Evolutionary conservation across 2,888 invertebrate species (phyloP), one percentile per base, ranked within the genome.

Genomic region (Spialia ferax): DNA sequence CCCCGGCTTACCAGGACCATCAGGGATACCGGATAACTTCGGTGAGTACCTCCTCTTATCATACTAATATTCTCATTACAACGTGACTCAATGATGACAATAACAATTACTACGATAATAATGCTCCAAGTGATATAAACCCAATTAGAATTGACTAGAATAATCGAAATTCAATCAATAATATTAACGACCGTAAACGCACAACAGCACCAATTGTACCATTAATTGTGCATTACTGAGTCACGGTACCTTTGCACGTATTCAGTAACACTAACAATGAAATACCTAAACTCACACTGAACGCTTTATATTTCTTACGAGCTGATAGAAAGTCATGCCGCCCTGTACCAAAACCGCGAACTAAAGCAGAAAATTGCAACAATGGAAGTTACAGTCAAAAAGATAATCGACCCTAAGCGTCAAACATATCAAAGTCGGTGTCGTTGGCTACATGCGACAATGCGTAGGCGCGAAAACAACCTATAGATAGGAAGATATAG

Each of bases 21-120:
- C 98, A 73, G 97, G 97, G 81, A 96, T 97, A 88, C 97, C 97
- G 89, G 96, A 96, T 89, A 97, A 96, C 90, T 97, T 97, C 93
- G 97, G 97, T 97, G 92, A 96, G 96, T 96, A 74, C 70, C 67
- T 63, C 71, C 64, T 64, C 61, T 74, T 74, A 69, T 70, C 74
- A 74, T 77, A 80, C 80, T 82, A 79, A 81, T 76, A 74, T 56
- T 60, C 26, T 57, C 32, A 61, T 72, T 69, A 75, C 68, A 73
- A 78, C 73, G 81, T 86, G 87, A 83, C 89, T 88, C 87, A 84
- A 84, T 76, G 73, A 78, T 77, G 76, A 74, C 71, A 69, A 66
- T 67, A 68, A 71, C 63, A 62, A 69, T 69, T 60, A 68, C 60
- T 71, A 65, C 75, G 68, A 70, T 71, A 23, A 73, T 76, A 78